Evolutionary conservation across 2,888 invertebrate genomes (phyloP).

Genomic region (Hedychridium roseum): DNA sequence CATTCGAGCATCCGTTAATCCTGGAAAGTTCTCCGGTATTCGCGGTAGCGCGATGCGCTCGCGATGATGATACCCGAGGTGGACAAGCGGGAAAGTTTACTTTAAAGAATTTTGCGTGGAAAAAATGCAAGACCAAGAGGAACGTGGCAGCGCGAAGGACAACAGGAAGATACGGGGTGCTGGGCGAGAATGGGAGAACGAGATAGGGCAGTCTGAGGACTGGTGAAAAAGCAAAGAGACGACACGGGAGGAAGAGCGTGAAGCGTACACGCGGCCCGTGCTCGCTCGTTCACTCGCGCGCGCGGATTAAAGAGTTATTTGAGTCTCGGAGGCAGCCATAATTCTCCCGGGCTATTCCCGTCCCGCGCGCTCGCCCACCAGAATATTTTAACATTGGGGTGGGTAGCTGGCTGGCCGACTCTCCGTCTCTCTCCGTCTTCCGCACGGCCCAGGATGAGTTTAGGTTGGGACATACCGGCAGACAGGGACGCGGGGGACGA

Average conservation of each 20-base stretch:
- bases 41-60: no score
- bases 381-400: slow-evolving; percentile 63
- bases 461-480: slow-evolving; percentile 39
- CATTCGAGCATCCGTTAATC: no score
- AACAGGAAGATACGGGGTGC: no score
- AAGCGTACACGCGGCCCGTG: slow-evolving; percentile 58
- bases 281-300: no score
- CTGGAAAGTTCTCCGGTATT: no score
- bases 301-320: slow-evolving; percentile 64
- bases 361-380: slow-evolving; percentile 56
- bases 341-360: slow-evolving; percentile 62
- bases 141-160: no score
- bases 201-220: neutral
- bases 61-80: no score
- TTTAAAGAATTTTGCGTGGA: no score
- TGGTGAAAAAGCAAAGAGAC: neutral
- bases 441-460: slow-evolving; percentile 36
- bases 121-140: no score
- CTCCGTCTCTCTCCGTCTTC: slow-evolving; percentile 10
- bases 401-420: slow-evolving; percentile 45
- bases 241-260: slow-evolving; percentile 33
- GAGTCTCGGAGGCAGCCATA: slow-evolving; percentile 63
- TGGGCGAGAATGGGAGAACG: no score
- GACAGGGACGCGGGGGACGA: slow-evolving; percentile 33
- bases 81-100: no score